Base-by-base conservation (phyloP, 2,797 vertebrate species). In the Oreonectes daqikongensis region DNA sequence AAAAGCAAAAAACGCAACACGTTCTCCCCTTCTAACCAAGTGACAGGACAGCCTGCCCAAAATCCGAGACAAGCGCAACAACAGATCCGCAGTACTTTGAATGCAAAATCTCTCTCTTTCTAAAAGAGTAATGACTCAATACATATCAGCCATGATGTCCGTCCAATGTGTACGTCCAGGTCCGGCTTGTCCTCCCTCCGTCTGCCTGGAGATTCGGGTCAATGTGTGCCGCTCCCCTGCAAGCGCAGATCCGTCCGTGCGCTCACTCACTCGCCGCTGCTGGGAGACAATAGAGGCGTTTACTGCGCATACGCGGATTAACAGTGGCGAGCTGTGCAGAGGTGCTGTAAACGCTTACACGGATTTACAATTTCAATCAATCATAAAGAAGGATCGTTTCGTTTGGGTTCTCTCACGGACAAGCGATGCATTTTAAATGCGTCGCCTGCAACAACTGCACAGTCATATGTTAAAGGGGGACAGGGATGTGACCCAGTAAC, bases 221-320 rank as follows among this genome's bases (percentile, higher is more conserved):
- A 90, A 40, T 68, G 85, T 65, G 79, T 87, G 85, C 85, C 87
- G 87, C 87, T 90, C 87, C 89, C 78, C 83, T 78, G 85, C 85
- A 82, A 86, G 84, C 82, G 75, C 87, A 53, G 81, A 82, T 79
- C 85, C 72, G 82, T 82, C 78, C 83, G 86, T 83, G 86, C 83
- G 80, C 68, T 44, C 69, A 32, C 76, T 38, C 61, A 24, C 57
- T 61, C 64, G 52, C 67, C 2, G 63, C 59, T 4, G 83, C 80
- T 52, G 85, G 76, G 83, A 92, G 89, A 93, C 93, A 92, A 92
- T 92, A 84, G 90, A 89, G 84, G 80, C 74, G 80, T 83, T 79
- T 84, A 91, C 88, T 92, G 93, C 90, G 92, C 92, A 93, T 80
- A 80, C 91, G 91, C 90, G 77, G 85, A 88, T 86, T 85, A 83